Conservation (phyloP, 53 echinoderm and acorn worm genomes). For the Luidia sarsii region DNA sequence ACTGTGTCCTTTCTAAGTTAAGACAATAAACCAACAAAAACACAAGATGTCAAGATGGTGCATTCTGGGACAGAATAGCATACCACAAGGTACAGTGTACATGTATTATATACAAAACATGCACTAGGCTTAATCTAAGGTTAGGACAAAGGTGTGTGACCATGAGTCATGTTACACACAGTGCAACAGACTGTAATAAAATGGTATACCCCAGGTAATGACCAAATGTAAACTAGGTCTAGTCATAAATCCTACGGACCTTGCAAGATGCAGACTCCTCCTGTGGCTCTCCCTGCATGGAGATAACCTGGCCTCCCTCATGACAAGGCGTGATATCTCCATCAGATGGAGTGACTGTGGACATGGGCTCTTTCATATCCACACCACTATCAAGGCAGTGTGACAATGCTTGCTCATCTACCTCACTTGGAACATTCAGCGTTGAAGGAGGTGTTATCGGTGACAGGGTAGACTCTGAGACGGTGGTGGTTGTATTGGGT, state of each 20-base stretch:
- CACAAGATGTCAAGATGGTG: no score
- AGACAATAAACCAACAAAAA: no score
- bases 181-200: no score
- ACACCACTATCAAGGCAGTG: conserved; percentile 54
- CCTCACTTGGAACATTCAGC: conserved; percentile 12
- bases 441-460: conserved; percentile 19
- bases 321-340: conserved; percentile 65
- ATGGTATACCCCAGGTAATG: neutral
- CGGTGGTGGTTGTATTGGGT: neutral
- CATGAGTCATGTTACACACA: no score
- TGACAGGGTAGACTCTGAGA: conserved; percentile 4
- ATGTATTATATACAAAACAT: no score
- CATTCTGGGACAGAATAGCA: no score
- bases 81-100: no score
- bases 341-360: conserved; percentile 36
- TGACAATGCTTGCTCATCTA: conserved; percentile 43
- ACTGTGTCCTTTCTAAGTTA: no score
- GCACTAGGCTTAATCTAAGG: no score
- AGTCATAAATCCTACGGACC: conserved; percentile 23
- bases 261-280: conserved; percentile 49
- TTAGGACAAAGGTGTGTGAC: no score
- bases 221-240: neutral
- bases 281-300: conserved; percentile 73
- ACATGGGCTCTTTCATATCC: conserved; percentile 57
- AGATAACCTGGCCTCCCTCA: conserved; percentile 52